These are phyloP conservation scores for Ptychoptera albimana DNA, from an alignment of 2,888 invertebrate species.

Conservation along the genomic window DNA sequence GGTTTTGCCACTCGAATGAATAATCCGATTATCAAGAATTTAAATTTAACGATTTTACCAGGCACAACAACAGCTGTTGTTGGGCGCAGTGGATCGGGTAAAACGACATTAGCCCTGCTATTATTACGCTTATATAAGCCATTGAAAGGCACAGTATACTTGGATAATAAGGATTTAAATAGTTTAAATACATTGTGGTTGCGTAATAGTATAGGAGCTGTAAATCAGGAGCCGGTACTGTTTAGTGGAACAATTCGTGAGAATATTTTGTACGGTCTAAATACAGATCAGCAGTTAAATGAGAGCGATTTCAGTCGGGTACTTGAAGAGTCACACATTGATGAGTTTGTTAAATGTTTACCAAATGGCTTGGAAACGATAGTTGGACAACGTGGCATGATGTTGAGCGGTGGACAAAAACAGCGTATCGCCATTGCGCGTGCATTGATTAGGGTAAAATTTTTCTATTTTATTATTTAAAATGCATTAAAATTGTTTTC, in stretches of 20 bases:
- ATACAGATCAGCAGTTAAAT: slow-evolving; percentile 31
- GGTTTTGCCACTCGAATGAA: slow-evolving; percentile 51
- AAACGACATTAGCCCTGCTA: slow-evolving; percentile 77
- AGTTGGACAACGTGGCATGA: slow-evolving; percentile 79
- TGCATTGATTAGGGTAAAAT: slow-evolving; percentile 65
- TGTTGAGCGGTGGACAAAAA: slow-evolving; percentile 86
- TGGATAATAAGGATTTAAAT: slow-evolving; percentile 65
- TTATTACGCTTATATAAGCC: slow-evolving; percentile 81
- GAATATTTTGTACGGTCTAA: slow-evolving; percentile 77
- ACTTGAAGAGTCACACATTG: slow-evolving; percentile 69
- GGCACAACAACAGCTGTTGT: slow-evolving; percentile 65
- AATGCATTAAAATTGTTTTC: slow-evolving; percentile 23
- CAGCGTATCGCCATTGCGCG: slow-evolving; percentile 87
- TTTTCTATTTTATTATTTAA: slow-evolving; percentile 5
- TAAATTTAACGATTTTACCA: slow-evolving; percentile 48
- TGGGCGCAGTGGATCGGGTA: slow-evolving; percentile 88
- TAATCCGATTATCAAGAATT: slow-evolving; percentile 40
- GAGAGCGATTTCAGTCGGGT: slow-evolving; percentile 42
- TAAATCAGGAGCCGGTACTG: slow-evolving; percentile 85
- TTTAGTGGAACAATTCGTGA: slow-evolving; percentile 83
- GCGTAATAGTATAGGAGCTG: slow-evolving; percentile 71
- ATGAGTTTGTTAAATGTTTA: slow-evolving; percentile 52
- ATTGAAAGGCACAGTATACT: slow-evolving; percentile 42
- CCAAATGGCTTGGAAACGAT: slow-evolving; percentile 63
- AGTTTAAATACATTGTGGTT: slow-evolving; percentile 72